Conservation (phyloP, 2,888 invertebrate species). For the Nebria salina region DNA sequence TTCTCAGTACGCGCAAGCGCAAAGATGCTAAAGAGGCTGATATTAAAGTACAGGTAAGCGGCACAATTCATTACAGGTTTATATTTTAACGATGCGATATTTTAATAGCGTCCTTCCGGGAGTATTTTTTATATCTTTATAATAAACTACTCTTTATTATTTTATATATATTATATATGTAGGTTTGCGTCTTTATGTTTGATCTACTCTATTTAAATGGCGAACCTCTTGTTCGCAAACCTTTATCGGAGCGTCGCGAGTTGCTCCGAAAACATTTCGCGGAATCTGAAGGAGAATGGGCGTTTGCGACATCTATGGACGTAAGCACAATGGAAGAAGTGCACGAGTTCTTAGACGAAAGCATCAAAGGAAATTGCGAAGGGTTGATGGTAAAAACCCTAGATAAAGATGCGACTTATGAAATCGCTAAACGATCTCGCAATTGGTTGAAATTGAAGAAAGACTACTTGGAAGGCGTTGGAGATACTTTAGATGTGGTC, state of each 20-base stretch:
- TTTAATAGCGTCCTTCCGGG: background rate
- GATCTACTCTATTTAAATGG: conserved; percentile 95
- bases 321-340: conserved; percentile 90
- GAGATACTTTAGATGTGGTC: conserved; percentile 95
- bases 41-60: conserved; percentile 71
- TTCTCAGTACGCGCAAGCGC: conserved; percentile 92
- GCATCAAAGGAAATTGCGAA: conserved; percentile 95
- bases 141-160: background rate
- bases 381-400: conserved; percentile 98
- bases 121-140: background rate
- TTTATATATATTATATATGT: conserved; percentile 60
- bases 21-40: conserved; percentile 84
- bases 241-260: conserved; percentile 79
- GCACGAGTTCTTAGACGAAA: conserved; percentile 91
- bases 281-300: conserved; percentile 82
- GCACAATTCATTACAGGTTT: background rate
- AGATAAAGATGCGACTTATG: conserved; percentile 89
- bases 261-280: conserved; percentile 77
- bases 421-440: conserved; percentile 93
- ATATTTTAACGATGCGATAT: background rate
- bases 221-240: conserved; percentile 78
- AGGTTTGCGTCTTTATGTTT: conserved; percentile 96
- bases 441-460: conserved; percentile 98
- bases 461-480: conserved; percentile 96
- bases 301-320: conserved; percentile 85